Base-by-base conservation (phyloP, 2,113 vertebrate genomes). In the Ailuropoda melanoleuca region DNA sequence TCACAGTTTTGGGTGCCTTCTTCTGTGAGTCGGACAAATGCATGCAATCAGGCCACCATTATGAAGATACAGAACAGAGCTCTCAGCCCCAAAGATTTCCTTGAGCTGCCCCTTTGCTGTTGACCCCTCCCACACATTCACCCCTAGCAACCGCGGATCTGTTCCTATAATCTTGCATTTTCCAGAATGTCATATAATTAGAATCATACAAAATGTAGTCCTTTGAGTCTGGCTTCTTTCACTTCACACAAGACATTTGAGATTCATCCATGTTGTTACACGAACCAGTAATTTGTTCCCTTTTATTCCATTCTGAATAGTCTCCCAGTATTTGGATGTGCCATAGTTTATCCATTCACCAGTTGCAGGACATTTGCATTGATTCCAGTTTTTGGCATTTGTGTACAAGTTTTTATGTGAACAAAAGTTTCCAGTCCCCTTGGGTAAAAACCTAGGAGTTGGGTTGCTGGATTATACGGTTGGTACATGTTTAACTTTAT, bases 161-260 rank as follows among this genome's bases (percentile, higher is more conserved):
- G 11, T 78, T 90, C 53, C 53, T 68, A 23, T 64, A 46, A 93
- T 46, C 72, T 58, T 43, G 88, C 48, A 12, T 81, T 88, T 93
- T 60, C 94, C 58, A 88, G 46, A 85, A 62, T 64, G 34, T 72
- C 77, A 24, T 58, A 62, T 64, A 58, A 93, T 62, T 64, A 55
- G 46, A 89, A 82, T 56, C 39, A 29, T 68, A 94, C 18, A 58
- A 77, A 85, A 58, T 29, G 34, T 29, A 53, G 62, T 70, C 55
- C 95, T 96, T 92, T 50, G 70, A 82, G 5, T 62, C 56, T 91
- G 97, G 77, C 50, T 82, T 91, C 50, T 97, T 77, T 88, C 53
- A 46, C 90, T 93, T 85, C 56, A 3, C 90, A 39, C 37, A n/a
- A 83, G 55, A 13, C 46, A 43, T 75, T 74, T 91, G 87, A 94